Percentiles rank a stretch among this genome's conserved stretches.
Conservation (phyloP, 92 coral and sea anemone species). For the Epizoanthus rinbou region DNA sequence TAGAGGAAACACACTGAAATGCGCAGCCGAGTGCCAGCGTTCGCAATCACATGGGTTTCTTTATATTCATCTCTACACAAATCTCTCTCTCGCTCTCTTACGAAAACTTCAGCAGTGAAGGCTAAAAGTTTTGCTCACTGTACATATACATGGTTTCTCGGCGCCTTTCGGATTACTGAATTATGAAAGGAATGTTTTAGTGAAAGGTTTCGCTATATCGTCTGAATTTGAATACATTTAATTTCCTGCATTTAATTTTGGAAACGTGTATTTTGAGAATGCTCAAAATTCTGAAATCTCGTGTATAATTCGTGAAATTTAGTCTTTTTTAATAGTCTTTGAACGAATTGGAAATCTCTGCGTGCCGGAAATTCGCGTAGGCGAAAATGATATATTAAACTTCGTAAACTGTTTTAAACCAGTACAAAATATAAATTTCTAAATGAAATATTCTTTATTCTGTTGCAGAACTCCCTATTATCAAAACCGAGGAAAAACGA, state of each 20-base stretch:
- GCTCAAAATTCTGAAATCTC: not conserved
- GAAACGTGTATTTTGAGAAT: too few species aligned
- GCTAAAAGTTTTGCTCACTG: not conserved
- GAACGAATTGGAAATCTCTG: not conserved
- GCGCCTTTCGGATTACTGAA: slow-evolving; percentile 4
- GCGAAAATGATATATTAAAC: not conserved
- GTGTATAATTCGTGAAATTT: not conserved
- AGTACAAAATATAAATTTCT: not conserved
- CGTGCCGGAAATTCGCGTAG: not conserved
- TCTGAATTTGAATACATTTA: not conserved
- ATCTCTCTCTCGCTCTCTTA: not conserved
- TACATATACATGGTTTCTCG: slow-evolving; percentile 25
- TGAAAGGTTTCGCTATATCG: not conserved
- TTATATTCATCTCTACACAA: not conserved
- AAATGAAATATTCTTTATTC: not conserved
- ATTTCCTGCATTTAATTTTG: not conserved
- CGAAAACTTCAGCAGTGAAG: not conserved
- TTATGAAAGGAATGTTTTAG: slow-evolving; percentile 26
- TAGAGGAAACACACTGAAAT: not conserved
- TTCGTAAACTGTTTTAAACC: not conserved
- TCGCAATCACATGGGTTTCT: too few species aligned
- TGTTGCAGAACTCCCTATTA: slow-evolving; percentile 6
- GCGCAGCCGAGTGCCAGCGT: too few species aligned
- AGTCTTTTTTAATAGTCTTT: not conserved
- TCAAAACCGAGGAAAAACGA: slow-evolving; percentile 45